Conservation (phyloP, 2,888 invertebrate genomes). For the Neuroscelio doddi region DNA sequence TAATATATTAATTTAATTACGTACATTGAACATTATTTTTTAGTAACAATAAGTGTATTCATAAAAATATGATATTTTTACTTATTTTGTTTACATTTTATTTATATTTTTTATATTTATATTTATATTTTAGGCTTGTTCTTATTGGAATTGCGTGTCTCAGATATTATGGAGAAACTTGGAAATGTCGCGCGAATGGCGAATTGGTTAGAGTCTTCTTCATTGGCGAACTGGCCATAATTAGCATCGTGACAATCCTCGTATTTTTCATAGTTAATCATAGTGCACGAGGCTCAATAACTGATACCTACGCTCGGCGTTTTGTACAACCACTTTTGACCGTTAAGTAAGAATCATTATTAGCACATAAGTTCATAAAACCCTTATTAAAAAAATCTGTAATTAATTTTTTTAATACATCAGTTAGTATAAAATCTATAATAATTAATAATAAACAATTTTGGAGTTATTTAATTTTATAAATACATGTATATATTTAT, state of each 20-base stretch:
- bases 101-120: too few relatives aligned
- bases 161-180: slow-evolving; percentile 79
- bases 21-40: too few relatives aligned
- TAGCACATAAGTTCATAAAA: too few relatives aligned
- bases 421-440: too few relatives aligned
- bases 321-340: slow-evolving; percentile 82
- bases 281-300: slow-evolving; percentile 85
- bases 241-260: slow-evolving; percentile 78
- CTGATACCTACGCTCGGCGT: slow-evolving; percentile 80
- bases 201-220: slow-evolving; percentile 82
- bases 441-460: too few relatives aligned
- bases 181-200: slow-evolving; percentile 81
- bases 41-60: not conserved
- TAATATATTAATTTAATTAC: not conserved
- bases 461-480: too few relatives aligned
- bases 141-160: slow-evolving; percentile 79
- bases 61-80: slow-evolving; percentile 7
- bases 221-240: slow-evolving; percentile 79
- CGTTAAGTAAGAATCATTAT: slow-evolving; percentile 75
- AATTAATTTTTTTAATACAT: too few relatives aligned
- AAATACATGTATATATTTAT: too few relatives aligned
- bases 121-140: slow-evolving; percentile 77
- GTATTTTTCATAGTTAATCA: slow-evolving; percentile 80
- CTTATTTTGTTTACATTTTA: not conserved
- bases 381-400: too few relatives aligned